Conservation (phyloP, 2,797 vertebrate genomes). For the Rhabdomys pumilio region DNA sequence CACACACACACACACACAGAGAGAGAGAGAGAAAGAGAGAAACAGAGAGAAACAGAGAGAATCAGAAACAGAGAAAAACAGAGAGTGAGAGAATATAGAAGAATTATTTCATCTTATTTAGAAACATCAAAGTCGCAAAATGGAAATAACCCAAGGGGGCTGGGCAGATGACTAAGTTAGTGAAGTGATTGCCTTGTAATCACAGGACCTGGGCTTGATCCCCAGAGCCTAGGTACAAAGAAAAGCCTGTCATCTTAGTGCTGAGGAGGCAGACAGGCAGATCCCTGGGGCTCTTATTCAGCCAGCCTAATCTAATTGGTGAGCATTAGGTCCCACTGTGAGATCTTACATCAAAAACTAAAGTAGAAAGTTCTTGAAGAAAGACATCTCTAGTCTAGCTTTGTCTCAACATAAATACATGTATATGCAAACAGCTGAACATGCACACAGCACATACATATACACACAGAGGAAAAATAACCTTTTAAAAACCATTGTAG, state of each 20-base stretch:
- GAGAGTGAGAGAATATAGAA: background rate
- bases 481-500: background rate
- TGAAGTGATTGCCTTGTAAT: background rate
- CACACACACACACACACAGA: too few species aligned
- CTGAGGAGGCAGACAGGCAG: background rate
- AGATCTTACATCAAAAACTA: background rate
- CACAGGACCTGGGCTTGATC: background rate
- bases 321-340: background rate
- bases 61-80: too few species aligned
- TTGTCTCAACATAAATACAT: background rate
- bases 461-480: background rate
- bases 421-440: background rate
- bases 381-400: background rate
- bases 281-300: background rate
- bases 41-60: too few species aligned
- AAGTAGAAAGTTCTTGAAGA: background rate
- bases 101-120: background rate
- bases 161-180: too few species aligned
- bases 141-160: background rate
- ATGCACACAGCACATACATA: background rate
- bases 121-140: background rate
- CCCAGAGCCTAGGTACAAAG: background rate
- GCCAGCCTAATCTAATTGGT: background rate
- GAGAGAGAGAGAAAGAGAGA: too few species aligned
- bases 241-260: background rate